Evolutionary conservation across 2,888 invertebrate species (phyloP).

Genomic region (Cybosia mesomella): DNA sequence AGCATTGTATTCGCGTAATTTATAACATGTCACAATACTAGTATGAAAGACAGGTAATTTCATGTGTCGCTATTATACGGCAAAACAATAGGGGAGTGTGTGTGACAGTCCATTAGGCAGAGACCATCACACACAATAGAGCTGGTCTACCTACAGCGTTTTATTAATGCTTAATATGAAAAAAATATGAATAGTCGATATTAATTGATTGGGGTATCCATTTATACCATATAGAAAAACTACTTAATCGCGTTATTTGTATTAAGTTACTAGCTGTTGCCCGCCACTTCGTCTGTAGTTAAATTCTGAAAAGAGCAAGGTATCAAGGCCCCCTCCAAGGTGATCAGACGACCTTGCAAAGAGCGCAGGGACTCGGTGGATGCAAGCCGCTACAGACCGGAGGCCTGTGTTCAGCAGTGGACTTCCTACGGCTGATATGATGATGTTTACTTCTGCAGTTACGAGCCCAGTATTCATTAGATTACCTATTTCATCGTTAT

Average conservation of each 20-base stretch:
- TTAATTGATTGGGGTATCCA: slow-evolving; percentile 36
- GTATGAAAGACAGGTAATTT: slow-evolving; percentile 78
- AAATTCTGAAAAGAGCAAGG: too few relatives aligned
- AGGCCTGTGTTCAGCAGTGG: too few relatives aligned
- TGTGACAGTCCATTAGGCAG: slow-evolving; percentile 79
- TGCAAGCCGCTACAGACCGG: too few relatives aligned
- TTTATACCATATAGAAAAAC: background rate
- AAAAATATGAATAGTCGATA: slow-evolving; percentile 44
- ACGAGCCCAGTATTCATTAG: too few relatives aligned
- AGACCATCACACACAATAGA: slow-evolving; percentile 66
- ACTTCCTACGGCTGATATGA: too few relatives aligned
- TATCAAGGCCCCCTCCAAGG: too few relatives aligned
- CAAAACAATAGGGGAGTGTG: slow-evolving; percentile 77
- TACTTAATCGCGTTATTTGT: background rate
- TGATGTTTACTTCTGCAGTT: too few relatives aligned
- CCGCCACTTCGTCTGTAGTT: too few relatives aligned
- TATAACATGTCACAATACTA: slow-evolving; percentile 66
- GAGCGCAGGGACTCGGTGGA: too few relatives aligned
- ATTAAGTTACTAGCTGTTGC: too few relatives aligned
- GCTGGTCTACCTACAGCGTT: slow-evolving; percentile 39
- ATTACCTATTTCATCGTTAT: too few relatives aligned
- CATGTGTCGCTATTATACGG: slow-evolving; percentile 70
- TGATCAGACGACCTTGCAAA: too few relatives aligned
- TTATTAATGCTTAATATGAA: slow-evolving; percentile 53
- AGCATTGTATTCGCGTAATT: slow-evolving; percentile 64